Conservation (phyloP, 92 coral and sea anemone species). For the Zoanthus sociatus region DNA sequence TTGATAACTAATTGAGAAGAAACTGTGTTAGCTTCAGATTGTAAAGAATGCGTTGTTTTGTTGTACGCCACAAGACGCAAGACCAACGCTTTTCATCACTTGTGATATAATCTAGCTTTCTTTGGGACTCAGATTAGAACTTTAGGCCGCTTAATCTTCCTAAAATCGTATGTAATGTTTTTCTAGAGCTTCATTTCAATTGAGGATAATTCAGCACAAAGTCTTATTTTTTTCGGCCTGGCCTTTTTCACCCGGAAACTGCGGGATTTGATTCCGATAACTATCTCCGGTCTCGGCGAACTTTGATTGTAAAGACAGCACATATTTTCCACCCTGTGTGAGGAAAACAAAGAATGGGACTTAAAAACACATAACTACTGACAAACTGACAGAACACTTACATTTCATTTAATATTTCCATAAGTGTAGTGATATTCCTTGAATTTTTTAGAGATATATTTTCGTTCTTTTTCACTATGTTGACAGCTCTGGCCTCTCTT, state of each 20-base stretch:
- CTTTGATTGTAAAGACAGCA: slow-evolving; percentile 21
- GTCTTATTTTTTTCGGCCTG: slow-evolving; percentile 54
- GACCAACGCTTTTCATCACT: not conserved
- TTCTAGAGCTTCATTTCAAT: slow-evolving; percentile 46
- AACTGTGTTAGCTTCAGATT: slow-evolving; percentile 24
- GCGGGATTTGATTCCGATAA: slow-evolving; percentile 39
- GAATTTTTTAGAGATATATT: not conserved
- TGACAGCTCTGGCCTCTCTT: slow-evolving; percentile 39
- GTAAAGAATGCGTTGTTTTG: slow-evolving; percentile 13
- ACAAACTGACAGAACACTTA: not conserved
- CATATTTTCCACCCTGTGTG: slow-evolving; percentile 18
- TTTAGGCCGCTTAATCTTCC: not conserved
- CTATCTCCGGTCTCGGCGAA: slow-evolving; percentile 34
- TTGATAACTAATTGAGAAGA: slow-evolving; percentile 48
- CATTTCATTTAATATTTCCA: not conserved
- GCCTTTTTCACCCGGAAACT: slow-evolving; percentile 73
- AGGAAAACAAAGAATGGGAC: slow-evolving; percentile 30
- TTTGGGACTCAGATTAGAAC: not conserved
- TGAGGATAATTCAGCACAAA: slow-evolving; percentile 22
- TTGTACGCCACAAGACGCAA: not conserved
- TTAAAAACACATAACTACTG: not conserved
- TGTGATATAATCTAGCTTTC: not conserved
- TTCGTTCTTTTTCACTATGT: slow-evolving; percentile 12
- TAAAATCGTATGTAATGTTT: not conserved
- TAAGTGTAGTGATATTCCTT: slow-evolving; percentile 13